Percentiles rank a stretch among this genome's conserved stretches.
phyloP scores from a whole-genome alignment of 2,797 vertebrate genomes.

The Rhinophrynus dorsalis region DNA sequence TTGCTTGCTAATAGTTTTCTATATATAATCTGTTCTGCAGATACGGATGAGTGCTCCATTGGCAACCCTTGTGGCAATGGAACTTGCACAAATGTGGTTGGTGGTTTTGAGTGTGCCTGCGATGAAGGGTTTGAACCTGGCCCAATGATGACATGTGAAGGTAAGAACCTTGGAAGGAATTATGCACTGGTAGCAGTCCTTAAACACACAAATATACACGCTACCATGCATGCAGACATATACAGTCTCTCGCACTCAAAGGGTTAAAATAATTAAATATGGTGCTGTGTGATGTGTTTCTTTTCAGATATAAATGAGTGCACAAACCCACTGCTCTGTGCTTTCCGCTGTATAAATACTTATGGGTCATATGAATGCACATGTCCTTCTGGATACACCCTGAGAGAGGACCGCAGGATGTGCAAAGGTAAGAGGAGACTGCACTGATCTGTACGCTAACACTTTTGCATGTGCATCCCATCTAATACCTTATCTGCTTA shows the following conservation, averaged over 20 bases:
- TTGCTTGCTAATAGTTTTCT: no score
- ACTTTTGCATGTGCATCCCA: no score
- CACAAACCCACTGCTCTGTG: slow-evolving; percentile 88
- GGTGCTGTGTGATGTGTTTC: not conserved
- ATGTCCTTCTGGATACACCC: slow-evolving; percentile 86
- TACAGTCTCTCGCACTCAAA: no score
- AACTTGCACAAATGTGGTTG: slow-evolving; percentile 87
- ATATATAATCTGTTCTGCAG: slow-evolving; percentile 61
- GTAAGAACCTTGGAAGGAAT: no score
- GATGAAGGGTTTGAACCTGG: slow-evolving; percentile 91
- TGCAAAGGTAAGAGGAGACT: slow-evolving; percentile 86
- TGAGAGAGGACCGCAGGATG: slow-evolving; percentile 88
- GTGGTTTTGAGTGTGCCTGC: slow-evolving; percentile 89
- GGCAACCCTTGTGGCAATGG: slow-evolving; percentile 91
- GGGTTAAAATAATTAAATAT: no score
- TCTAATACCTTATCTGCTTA: no score
- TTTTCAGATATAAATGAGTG: slow-evolving; percentile 90
- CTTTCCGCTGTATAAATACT: slow-evolving; percentile 93
- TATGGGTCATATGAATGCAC: slow-evolving; percentile 90
- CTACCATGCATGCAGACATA: no score
- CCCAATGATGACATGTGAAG: slow-evolving; percentile 91
- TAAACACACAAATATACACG: no score
- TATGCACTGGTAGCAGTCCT: no score
- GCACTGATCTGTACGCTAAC: no score
- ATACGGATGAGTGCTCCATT: slow-evolving; percentile 88